Conservation (phyloP, 2,888 invertebrate genomes). For the Graphium colonna region DNA sequence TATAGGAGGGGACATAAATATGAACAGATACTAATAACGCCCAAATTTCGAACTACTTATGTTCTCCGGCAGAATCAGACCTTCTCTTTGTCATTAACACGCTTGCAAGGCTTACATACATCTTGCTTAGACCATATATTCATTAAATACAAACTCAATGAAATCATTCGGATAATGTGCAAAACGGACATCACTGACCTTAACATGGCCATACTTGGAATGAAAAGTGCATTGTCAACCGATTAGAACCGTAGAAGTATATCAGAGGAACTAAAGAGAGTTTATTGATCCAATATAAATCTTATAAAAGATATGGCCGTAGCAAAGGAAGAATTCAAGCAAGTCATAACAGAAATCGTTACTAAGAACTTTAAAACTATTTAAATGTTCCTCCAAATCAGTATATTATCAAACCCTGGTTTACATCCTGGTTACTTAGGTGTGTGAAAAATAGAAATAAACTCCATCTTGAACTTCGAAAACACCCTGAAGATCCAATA, state of each 20-base stretch:
- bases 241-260: neutral
- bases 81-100: neutral
- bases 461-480: neutral
- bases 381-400: neutral
- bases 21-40: neutral
- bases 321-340: neutral
- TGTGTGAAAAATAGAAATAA: neutral
- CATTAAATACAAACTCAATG: neutral
- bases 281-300: neutral
- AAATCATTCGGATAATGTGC: neutral
- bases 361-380: neutral
- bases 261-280: neutral
- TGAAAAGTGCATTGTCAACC: neutral
- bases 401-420: neutral
- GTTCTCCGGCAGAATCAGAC: neutral
- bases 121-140: constrained; percentile 4
- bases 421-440: neutral
- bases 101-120: neutral
- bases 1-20: neutral
- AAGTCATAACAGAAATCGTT: neutral
- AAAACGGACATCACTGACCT: constrained; percentile 1
- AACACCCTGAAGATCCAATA: neutral
- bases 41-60: neutral
- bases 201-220: neutral
- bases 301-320: neutral